Evolutionary conservation across 2,113 vertebrate species (phyloP).

Genomic region (Semnornis frantzii): DNA sequence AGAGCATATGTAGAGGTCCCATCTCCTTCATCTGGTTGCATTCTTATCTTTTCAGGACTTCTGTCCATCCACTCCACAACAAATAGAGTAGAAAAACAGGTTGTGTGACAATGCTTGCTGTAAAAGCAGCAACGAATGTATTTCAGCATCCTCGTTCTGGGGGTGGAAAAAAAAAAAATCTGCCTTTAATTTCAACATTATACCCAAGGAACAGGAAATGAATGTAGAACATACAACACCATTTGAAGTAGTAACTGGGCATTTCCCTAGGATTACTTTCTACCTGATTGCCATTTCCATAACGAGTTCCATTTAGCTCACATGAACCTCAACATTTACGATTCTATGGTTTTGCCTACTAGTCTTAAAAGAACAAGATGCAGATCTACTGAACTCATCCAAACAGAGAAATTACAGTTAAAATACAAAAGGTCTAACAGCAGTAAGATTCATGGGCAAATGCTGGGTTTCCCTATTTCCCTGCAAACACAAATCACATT

Average conservation of each 20-base stretch:
- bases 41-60: not conserved
- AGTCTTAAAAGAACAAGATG: not conserved
- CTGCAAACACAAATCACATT: not conserved
- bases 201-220: not conserved
- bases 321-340: not conserved
- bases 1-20: conserved; percentile 74
- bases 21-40: not conserved
- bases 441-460: not conserved
- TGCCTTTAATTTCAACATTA: not conserved
- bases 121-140: conserved; percentile 15
- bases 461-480: not conserved
- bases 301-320: not conserved
- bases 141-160: not conserved
- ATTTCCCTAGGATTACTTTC: not conserved
- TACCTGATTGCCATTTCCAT: not conserved
- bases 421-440: not conserved
- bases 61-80: not conserved
- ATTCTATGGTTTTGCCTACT: not conserved
- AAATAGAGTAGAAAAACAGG: conserved; percentile 15
- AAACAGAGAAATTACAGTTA: not conserved
- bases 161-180: not conserved
- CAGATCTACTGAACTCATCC: not conserved
- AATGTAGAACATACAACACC: not conserved
- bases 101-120: not conserved
- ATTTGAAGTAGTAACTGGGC: not conserved